phyloP scores from a whole-genome alignment of 2,888 invertebrate species.

The Stratiomys singularior region DNA sequence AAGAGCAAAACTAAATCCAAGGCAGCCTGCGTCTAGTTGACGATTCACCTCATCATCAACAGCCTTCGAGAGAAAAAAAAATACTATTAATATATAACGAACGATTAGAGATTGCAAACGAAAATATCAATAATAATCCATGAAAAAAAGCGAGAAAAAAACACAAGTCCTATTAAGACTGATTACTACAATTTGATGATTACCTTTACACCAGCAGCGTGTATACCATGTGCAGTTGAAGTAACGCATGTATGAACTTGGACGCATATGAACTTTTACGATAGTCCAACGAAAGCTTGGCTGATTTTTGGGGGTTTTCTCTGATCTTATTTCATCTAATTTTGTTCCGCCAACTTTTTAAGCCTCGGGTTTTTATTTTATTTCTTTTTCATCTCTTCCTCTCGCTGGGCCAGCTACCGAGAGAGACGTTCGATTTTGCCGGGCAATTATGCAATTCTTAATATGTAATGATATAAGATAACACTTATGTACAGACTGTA shows the following conservation, averaged over 20 bases:
- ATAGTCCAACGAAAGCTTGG: background rate
- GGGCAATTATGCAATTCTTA: background rate
- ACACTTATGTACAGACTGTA: background rate
- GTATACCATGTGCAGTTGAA: too few species aligned
- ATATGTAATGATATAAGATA: background rate
- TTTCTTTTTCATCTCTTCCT: background rate
- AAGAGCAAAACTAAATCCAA: too few species aligned
- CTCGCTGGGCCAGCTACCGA: background rate
- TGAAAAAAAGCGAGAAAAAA: background rate
- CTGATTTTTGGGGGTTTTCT: background rate
- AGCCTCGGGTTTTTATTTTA: background rate
- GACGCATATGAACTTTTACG: background rate
- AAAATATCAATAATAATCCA: conserved; percentile 12
- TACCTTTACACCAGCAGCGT: background rate
- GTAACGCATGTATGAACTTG: too few species aligned
- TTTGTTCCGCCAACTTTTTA: background rate
- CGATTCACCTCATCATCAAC: too few species aligned
- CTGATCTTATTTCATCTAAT: background rate
- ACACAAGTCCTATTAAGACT: conserved; percentile 4
- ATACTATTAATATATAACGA: background rate
- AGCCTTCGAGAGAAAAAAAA: too few species aligned
- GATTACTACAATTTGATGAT: conserved; percentile 14
- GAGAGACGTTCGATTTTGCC: background rate
- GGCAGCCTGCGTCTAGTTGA: too few species aligned
- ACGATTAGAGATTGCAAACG: conserved; percentile 1